Conservation (phyloP, 53 echinoderm and acorn worm genomes). For the Holothuria leucospilota region DNA sequence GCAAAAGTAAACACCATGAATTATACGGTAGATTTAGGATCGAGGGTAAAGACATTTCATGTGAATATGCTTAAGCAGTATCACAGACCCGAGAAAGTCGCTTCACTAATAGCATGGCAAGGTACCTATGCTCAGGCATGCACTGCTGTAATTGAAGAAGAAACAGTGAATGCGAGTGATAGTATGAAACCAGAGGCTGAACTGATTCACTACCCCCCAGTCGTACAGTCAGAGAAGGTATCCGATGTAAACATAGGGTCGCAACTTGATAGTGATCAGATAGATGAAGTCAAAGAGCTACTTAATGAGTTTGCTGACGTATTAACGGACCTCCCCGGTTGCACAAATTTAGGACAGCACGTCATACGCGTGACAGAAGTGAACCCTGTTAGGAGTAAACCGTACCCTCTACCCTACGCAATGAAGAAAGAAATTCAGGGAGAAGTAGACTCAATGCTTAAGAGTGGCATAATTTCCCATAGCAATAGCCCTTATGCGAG, state of each 20-base stretch:
- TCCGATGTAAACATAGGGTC: conserved; percentile 1
- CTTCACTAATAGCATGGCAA: neutral
- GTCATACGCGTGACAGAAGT: neutral
- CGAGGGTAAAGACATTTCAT: conserved; percentile 50
- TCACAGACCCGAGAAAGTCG: conserved; percentile 11
- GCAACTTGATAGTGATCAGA: neutral
- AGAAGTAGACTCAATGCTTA: neutral
- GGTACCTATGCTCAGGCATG: neutral
- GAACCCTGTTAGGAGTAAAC: conserved; percentile 1
- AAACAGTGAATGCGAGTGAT: neutral
- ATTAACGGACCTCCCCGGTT: conserved; percentile 13
- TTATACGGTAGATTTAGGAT: conserved; percentile 54
- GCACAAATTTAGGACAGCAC: conserved; percentile 10
- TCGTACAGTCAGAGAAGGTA: neutral
- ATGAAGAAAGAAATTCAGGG: neutral
- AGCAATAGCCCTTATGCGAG: too few relatives aligned
- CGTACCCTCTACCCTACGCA: neutral
- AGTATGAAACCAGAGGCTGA: neutral
- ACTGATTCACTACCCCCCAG: neutral
- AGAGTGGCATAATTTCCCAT: neutral
- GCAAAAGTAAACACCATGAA: conserved; percentile 55
- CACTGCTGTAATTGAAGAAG: neutral
- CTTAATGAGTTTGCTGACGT: neutral
- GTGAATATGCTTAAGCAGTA: conserved; percentile 66
- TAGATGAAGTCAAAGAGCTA: neutral